Conservation (phyloP, 2,888 invertebrate genomes). For the Pristionchus exspectatus region DNA sequence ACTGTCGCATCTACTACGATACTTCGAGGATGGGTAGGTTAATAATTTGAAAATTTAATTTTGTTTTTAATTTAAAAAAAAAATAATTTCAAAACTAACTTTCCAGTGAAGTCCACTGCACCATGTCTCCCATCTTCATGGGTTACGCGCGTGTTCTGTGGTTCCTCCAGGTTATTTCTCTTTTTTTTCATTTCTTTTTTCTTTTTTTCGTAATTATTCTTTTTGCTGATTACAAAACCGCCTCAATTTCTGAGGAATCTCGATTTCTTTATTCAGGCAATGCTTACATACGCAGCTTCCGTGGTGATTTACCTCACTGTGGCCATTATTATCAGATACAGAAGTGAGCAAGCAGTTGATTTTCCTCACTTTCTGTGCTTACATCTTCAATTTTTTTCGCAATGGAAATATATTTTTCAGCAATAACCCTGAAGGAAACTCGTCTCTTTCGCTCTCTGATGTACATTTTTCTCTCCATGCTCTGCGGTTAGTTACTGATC, state of each 20-base stretch:
- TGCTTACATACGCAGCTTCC: not conserved
- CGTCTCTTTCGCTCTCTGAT: not conserved
- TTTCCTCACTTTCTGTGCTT: not conserved
- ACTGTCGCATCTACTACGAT: not conserved
- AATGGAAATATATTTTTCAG: not conserved
- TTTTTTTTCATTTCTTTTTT: not conserved
- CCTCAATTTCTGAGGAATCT: too few relatives aligned
- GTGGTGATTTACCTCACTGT: not conserved
- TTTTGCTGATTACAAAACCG: too few relatives aligned
- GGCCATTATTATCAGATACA: not conserved
- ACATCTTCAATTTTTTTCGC: not conserved
- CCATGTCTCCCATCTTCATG: constrained; percentile 42
- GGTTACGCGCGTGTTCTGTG: not conserved
- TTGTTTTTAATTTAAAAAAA: not conserved
- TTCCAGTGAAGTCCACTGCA: constrained; percentile 13
- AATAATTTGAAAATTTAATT: not conserved
- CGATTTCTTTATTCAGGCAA: not conserved
- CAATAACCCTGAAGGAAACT: constrained; percentile 3
- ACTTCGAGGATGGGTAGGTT: constrained; percentile 32
- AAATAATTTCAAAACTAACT: not conserved
- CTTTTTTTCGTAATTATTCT: too few relatives aligned
- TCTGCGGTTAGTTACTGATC: not conserved
- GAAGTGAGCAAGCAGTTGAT: not conserved
- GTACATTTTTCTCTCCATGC: constrained; percentile 12
- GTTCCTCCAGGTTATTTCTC: not conserved